Percentiles rank a stretch among this genome's conserved stretches.
Conservation (phyloP, 2,888 invertebrate species). For the Myopa tessellatipennis region DNA sequence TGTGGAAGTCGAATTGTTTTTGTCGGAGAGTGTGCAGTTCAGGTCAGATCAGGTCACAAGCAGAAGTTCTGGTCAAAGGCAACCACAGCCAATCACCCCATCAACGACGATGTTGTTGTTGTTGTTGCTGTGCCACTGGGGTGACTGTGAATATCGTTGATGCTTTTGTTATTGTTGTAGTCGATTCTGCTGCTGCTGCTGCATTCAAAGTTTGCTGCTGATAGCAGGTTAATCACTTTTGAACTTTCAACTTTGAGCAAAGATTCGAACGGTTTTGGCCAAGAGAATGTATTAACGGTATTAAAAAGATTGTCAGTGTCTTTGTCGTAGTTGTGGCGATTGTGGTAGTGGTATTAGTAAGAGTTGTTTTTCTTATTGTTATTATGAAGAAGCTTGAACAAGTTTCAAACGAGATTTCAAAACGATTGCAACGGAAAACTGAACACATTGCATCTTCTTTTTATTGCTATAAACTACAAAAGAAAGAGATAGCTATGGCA, state of each 20-base stretch:
- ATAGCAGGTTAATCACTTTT: slow-evolving; percentile 33
- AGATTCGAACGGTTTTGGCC: background rate
- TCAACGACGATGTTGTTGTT: background rate
- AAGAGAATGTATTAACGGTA: slow-evolving; percentile 12
- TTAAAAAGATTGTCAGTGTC: background rate
- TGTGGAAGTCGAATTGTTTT: background rate
- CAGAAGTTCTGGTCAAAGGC: background rate
- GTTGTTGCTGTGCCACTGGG: background rate
- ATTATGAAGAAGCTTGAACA: background rate
- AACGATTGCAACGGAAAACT: too few relatives aligned
- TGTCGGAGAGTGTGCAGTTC: background rate
- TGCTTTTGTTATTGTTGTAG: background rate
- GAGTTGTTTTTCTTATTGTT: background rate
- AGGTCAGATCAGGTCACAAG: too few relatives aligned
- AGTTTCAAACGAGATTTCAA: background rate
- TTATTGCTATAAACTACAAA: background rate
- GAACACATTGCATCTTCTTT: too few relatives aligned
- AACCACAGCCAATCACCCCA: background rate
- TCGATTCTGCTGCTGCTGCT: background rate
- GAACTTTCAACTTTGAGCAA: slow-evolving; percentile 31
- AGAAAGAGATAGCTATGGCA: background rate
- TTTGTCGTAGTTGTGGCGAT: background rate
- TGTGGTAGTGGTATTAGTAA: background rate
- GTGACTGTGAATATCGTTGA: background rate
- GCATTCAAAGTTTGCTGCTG: too few relatives aligned